phyloP scores from a whole-genome alignment of 2,888 invertebrate genomes.

The Pristionchus fissidentatus region DNA sequence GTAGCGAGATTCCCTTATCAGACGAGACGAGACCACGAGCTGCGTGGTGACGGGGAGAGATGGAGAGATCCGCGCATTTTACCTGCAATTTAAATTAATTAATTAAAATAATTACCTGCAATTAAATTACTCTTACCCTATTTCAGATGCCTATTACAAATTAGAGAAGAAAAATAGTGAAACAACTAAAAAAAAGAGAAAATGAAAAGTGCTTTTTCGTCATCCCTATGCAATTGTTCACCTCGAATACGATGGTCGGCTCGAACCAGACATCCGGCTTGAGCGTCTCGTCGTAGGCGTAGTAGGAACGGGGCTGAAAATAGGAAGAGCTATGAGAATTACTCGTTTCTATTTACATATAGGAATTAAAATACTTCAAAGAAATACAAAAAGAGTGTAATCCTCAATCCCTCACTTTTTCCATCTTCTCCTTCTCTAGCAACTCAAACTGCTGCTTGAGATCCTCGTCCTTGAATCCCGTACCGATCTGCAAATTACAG shows the following conservation, averaged over 20 bases:
- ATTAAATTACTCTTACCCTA: no score
- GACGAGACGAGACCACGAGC: conserved; percentile 83
- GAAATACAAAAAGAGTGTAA: not conserved
- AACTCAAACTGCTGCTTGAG: conserved; percentile 85
- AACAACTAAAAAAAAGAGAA: no score
- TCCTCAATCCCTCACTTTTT: conserved; percentile 71
- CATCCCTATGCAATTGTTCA: conserved; percentile 77
- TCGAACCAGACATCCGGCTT: conserved; percentile 91
- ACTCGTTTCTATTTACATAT: no score
- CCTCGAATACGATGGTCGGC: conserved; percentile 91
- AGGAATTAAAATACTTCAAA: not conserved
- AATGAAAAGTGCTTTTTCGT: no score
- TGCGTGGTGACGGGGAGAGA: conserved; percentile 93
- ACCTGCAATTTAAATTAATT: conserved; percentile 48
- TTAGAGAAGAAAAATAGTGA: no score
- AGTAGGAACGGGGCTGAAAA: conserved; percentile 80
- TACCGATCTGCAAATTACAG: conserved; percentile 85
- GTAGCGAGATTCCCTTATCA: conserved; percentile 84
- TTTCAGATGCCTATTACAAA: no score
- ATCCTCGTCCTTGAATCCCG: conserved; percentile 93
- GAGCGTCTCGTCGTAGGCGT: conserved; percentile 84
- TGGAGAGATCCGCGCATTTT: conserved; percentile 95
- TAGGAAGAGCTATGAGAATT: no score
- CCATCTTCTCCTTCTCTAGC: conserved; percentile 85
- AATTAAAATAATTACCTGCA: no score